Percentiles rank a stretch among this genome's conserved stretches.
Evolutionary conservation across 1,140 invertebrate species (phyloP).

Genomic region (Drosophila ficusphila): DNA sequence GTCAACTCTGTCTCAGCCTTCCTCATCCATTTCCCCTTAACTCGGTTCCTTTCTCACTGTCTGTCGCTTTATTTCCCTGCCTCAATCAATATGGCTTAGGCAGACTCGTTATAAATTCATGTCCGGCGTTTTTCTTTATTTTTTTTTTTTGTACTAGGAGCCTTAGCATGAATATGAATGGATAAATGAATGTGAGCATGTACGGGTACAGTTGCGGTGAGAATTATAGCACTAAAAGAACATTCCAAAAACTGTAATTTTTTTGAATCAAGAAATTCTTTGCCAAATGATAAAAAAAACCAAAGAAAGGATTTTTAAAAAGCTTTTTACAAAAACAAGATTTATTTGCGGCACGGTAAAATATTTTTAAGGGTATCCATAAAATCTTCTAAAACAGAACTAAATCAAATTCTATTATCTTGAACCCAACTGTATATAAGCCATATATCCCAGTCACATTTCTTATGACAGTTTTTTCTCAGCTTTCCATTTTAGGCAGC

Average conservation of each 20-base stretch:
- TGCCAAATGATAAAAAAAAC: too few relatives aligned
- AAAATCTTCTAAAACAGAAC: too few relatives aligned
- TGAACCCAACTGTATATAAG: neutral
- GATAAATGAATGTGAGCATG: neutral
- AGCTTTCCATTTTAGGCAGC: neutral
- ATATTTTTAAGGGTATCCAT: too few relatives aligned
- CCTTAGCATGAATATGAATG: slow-evolving; percentile 45
- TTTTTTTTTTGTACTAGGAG: slow-evolving; percentile 3
- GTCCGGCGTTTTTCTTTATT: slow-evolving; percentile 18
- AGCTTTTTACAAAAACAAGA: neutral
- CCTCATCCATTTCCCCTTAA: slow-evolving; percentile 7
- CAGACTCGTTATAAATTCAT: slow-evolving; percentile 69
- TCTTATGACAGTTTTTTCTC: slow-evolving; percentile 21
- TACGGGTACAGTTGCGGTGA: neutral
- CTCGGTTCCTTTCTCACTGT: neutral
- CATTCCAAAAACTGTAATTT: neutral
- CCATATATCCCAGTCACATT: neutral
- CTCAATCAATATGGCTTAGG: slow-evolving; percentile 61
- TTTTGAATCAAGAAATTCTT: neutral
- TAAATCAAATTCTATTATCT: neutral
- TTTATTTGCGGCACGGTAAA: too few relatives aligned
- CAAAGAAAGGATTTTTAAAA: too few relatives aligned
- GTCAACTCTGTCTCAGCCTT: slow-evolving; percentile 10
- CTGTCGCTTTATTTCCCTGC: slow-evolving; percentile 13
- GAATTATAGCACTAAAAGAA: neutral